Evolutionary conservation across 2,888 invertebrate genomes (phyloP).

Genomic region (Drosophila basisetae): DNA sequence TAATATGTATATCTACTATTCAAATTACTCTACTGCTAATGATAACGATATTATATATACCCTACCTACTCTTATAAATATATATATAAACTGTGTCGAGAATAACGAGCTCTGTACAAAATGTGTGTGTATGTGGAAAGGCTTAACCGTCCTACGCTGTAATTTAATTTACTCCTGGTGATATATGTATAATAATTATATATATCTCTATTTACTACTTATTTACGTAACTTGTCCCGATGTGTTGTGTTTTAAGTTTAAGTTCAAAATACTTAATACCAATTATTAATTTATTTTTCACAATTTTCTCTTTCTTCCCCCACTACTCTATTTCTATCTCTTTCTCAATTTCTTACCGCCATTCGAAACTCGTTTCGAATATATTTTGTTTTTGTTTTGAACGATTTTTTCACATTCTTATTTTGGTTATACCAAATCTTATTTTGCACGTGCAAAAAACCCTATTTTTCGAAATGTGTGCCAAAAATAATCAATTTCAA

Average conservation of each 20-base stretch:
- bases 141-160: not conserved
- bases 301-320: conserved; percentile 24
- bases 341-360: conserved; percentile 1
- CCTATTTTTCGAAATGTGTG: conserved; percentile 35
- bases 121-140: conserved; percentile 28
- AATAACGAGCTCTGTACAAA: conserved; percentile 47
- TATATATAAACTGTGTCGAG: conserved; percentile 42
- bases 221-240: conserved; percentile 4
- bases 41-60: conserved; percentile 30
- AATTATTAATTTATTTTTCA: conserved; percentile 66
- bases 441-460: conserved; percentile 58
- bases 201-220: conserved; percentile 14
- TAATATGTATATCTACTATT: conserved; percentile 25
- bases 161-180: conserved; percentile 8
- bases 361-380: conserved; percentile 36
- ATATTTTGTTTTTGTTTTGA: conserved; percentile 72
- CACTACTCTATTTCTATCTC: conserved; percentile 13
- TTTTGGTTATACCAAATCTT: conserved; percentile 11
- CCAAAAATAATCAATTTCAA: conserved; percentile 35
- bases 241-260: conserved; percentile 2
- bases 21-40: conserved; percentile 13
- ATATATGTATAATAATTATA: conserved; percentile 22
- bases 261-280: conserved; percentile 10
- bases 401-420: conserved; percentile 31
- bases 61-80: conserved; percentile 32